A percentile compares a stretch with the other conserved stretches of the same genome.
Evolutionary conservation across 2,113 vertebrate genomes (phyloP).

Genomic region (Ornithorhynchus anatinus): DNA sequence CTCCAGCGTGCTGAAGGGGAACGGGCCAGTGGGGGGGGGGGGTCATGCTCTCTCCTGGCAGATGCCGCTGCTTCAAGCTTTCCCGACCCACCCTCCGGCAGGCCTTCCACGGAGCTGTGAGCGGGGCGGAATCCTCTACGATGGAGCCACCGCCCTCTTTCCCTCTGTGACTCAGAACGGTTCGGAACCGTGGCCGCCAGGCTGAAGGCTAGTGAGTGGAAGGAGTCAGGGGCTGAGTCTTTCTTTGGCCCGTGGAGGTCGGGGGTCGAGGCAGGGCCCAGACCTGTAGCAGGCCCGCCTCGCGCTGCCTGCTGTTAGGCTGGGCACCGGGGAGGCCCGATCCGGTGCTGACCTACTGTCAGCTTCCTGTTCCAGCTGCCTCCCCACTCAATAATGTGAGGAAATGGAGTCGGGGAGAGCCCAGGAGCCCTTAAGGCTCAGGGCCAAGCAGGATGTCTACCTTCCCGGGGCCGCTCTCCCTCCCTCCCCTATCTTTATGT

Average conservation of each 20-base stretch:
- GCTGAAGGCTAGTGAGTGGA: neutral
- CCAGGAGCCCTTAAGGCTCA: neutral
- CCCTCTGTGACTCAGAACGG: too few species aligned
- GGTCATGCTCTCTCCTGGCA: too few species aligned
- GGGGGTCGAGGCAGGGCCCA: neutral
- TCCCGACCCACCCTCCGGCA: too few species aligned
- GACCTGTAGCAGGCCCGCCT: neutral
- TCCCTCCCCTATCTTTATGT: too few species aligned
- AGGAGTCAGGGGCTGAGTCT: neutral
- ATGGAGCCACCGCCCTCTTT: too few species aligned
- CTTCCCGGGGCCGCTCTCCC: neutral
- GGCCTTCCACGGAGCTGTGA: too few species aligned
- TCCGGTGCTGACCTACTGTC: neutral
- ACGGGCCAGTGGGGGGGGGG: neutral
- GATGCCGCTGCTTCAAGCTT: too few species aligned
- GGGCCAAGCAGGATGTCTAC: neutral
- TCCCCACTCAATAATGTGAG: neutral
- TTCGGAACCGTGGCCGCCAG: neutral
- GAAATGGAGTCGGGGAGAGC: neutral
- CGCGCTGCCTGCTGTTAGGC: neutral
- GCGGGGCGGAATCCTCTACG: too few species aligned
- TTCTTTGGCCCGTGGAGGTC: neutral
- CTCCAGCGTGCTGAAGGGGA: neutral
- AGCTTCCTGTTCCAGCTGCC: neutral
- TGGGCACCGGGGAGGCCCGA: neutral